phyloP scores from a whole-genome alignment of 2,113 vertebrate species.

The Microcebus ravelobensis region DNA sequence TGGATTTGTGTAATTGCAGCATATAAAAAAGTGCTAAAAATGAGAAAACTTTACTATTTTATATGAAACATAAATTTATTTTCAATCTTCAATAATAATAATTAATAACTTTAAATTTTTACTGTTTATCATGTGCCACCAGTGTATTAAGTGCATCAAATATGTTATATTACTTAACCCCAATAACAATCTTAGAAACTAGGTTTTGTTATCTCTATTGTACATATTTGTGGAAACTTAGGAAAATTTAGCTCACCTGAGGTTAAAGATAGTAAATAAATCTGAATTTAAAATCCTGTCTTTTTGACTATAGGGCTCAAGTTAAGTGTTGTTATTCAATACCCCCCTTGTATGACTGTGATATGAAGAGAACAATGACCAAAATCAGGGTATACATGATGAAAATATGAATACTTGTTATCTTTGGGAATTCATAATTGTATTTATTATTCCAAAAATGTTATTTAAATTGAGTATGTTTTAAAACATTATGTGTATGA shows the following conservation, averaged over 20 bases:
- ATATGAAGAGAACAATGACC: background rate
- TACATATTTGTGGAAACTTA: background rate
- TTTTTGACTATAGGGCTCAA: background rate
- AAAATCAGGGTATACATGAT: background rate
- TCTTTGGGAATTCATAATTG: background rate
- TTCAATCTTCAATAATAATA: background rate
- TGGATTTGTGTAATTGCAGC: background rate
- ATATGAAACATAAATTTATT: background rate
- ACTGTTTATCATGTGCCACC: background rate
- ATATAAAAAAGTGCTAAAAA: background rate
- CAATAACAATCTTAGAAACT: background rate
- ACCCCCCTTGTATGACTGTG: accelerated
- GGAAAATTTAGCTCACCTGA: background rate
- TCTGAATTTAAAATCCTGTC: background rate
- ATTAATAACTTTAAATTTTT: background rate
- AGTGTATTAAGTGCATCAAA: background rate
- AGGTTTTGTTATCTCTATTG: background rate
- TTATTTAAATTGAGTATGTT: background rate
- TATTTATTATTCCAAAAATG: background rate
- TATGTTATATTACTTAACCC: background rate
- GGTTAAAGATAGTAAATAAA: background rate
- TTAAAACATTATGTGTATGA: background rate
- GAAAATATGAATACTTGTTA: background rate
- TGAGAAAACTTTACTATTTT: background rate
- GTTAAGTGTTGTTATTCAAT: background rate